Evolutionary conservation across 2,888 invertebrate species (phyloP).

Genomic region (Nemotelus nigrinus): DNA sequence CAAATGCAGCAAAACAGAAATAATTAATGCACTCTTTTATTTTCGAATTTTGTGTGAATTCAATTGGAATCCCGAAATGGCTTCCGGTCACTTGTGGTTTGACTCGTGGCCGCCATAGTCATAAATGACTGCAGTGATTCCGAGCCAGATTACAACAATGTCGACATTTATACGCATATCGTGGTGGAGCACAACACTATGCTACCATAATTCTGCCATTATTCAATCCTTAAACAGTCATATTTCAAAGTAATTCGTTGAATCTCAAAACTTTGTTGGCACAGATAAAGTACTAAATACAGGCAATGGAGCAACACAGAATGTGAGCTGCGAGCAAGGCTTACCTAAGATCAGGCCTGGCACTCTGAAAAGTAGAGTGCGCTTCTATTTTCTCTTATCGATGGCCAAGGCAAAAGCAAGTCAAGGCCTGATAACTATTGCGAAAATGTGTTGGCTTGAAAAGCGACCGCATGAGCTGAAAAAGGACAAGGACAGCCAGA

Average conservation of each 20-base stretch:
- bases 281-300: neutral
- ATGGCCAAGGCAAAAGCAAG: neutral
- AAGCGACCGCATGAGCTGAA: neutral
- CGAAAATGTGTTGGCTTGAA: neutral
- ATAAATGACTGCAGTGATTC: no score
- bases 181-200: neutral
- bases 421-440: neutral
- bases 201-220: slow-evolving; percentile 19
- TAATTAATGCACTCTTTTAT: no score
- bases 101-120: no score
- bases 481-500: slow-evolving; percentile 5
- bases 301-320: neutral
- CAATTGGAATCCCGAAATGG: no score
- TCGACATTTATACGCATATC: no score
- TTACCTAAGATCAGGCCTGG: neutral
- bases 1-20: no score
- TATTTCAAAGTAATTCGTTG: slow-evolving; percentile 27
- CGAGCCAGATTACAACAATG: no score
- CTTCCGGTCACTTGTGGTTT: no score
- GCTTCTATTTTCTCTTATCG: neutral
- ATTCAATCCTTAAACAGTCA: slow-evolving; percentile 25
- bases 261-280: slow-evolving; percentile 13
- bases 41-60: no score
- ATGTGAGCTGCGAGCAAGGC: neutral
- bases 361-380: slow-evolving; percentile 11